Conservation (phyloP, 64 coral and sea anemone genomes). For the Stichodactyla helianthus region DNA sequence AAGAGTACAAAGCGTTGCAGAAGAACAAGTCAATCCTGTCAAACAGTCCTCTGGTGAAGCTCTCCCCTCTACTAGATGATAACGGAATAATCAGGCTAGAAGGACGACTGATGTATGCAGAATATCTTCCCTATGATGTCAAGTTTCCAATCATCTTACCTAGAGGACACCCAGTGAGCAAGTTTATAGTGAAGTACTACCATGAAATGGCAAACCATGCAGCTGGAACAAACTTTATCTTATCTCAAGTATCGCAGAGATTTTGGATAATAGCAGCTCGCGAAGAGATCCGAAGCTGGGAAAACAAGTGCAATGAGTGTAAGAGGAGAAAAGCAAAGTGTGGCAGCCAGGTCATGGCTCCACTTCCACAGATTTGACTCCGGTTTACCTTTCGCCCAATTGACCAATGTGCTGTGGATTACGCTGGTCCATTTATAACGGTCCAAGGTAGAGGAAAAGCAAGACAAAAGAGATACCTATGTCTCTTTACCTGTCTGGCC, state of each 20-base stretch:
- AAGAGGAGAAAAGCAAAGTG: slow-evolving; percentile 13
- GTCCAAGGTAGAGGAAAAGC: slow-evolving; percentile 45
- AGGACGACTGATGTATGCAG: slow-evolving; percentile 37
- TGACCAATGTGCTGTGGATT: slow-evolving; percentile 40
- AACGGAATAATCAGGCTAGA: slow-evolving; percentile 28
- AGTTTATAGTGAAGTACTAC: slow-evolving; percentile 55
- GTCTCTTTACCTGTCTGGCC: slow-evolving; percentile 48
- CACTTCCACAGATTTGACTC: slow-evolving; percentile 21
- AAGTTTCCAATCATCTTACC: slow-evolving; percentile 47
- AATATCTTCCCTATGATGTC: slow-evolving; percentile 43
- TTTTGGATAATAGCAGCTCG: background rate
- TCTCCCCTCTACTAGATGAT: slow-evolving; percentile 57
- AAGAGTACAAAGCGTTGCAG: slow-evolving; percentile 41
- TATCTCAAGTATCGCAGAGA: slow-evolving; percentile 45
- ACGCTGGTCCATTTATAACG: slow-evolving; percentile 36
- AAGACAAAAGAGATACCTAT: slow-evolving; percentile 40
- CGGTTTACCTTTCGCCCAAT: slow-evolving; percentile 34
- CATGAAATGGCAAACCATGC: slow-evolving; percentile 49
- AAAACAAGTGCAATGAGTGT: background rate
- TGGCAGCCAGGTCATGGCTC: slow-evolving; percentile 14
- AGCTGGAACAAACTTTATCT: slow-evolving; percentile 41
- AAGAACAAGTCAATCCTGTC: slow-evolving; percentile 39
- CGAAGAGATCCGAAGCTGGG: background rate
- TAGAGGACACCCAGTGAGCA: slow-evolving; percentile 43
- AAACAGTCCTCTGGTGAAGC: slow-evolving; percentile 41